Base-by-base conservation (phyloP, 2,888 invertebrate genomes). In the Plebejus anna region DNA sequence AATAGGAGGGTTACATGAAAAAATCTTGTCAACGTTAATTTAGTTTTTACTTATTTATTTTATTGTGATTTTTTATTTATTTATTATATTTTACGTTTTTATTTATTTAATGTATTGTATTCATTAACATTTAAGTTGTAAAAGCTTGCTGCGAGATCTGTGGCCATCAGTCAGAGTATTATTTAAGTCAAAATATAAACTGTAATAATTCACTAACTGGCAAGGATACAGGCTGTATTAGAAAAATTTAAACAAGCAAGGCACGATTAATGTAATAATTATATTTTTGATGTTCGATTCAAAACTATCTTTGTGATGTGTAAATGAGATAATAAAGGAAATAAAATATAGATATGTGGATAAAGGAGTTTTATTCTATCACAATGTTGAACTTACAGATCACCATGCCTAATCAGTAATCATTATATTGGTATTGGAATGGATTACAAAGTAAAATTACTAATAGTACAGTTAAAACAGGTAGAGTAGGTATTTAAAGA, bases 331-430 rank as follows among this genome's bases (percentile, higher is more conserved):
- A 83, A 84, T 87, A 88, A 87, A 87, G 83, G 85, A 81, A 84
- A 84, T 84, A 86, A 85, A 90, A 85, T 87, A 88, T 89, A 90
- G 90, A 88, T 87, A 89, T 87, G 86, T 89, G 86, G 79, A 83
- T 70, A 70, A 82, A 13, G 83, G 86, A 87, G 87, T 90, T 85
- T 86, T 85, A 88, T 84, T 70, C 42, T 38, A n/a, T 22, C 4
- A 11, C 61, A 11, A 28, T 6, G 6, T 28, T 61, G 3, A 28
- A 61, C 4, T 11, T 61, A 28, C 9, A 9, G 61, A 61, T 61
- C 22, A 28, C 61, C 47, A 28, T 28, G 28, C 22, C 4, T 61
- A 28, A 28, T 22, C 7, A 22, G 7, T 7, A 9, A 47, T 47
- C 47, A 47, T 47, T 9, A 47, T 47, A 47, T 9, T 47, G 3